These are phyloP conservation scores for Molossus alvarezi DNA, from an alignment of 2,797 vertebrate genomes.

Conservation along the genomic window DNA sequence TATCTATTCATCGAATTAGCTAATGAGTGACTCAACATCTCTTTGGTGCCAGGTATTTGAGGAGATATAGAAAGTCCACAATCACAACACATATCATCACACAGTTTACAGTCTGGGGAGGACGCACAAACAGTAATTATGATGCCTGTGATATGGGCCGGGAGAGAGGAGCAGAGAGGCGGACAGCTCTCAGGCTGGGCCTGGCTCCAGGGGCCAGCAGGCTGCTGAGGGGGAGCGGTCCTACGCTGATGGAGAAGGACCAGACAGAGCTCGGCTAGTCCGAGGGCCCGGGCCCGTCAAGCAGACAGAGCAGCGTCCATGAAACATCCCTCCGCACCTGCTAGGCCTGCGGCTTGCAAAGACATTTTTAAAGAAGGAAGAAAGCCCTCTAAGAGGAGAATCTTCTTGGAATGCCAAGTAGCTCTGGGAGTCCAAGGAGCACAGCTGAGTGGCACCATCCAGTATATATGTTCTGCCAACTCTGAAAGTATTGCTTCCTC, in stretches of 20 bases:
- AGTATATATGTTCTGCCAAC: not conserved
- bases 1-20: not conserved
- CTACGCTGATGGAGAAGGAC: too few relatives aligned
- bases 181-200: too few relatives aligned
- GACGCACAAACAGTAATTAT: not conserved
- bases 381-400: not conserved
- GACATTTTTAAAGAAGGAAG: not conserved
- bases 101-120: not conserved
- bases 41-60: not conserved
- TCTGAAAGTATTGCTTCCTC: not conserved
- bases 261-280: not conserved
- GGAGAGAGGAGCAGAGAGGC: not conserved
- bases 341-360: not conserved
- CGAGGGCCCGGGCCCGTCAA: not conserved
- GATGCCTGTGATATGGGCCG: not conserved
- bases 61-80: not conserved
- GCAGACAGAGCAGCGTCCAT: not conserved
- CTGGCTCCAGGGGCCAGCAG: not conserved
- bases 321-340: not conserved
- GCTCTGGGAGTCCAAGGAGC: not conserved
- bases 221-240: fast-evolving
- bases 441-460: not conserved
- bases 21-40: not conserved
- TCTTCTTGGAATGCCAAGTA: not conserved
- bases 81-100: too few relatives aligned